Evolutionary conservation across 2,113 vertebrate genomes (phyloP).

Genomic region (Clupea harengus): DNA sequence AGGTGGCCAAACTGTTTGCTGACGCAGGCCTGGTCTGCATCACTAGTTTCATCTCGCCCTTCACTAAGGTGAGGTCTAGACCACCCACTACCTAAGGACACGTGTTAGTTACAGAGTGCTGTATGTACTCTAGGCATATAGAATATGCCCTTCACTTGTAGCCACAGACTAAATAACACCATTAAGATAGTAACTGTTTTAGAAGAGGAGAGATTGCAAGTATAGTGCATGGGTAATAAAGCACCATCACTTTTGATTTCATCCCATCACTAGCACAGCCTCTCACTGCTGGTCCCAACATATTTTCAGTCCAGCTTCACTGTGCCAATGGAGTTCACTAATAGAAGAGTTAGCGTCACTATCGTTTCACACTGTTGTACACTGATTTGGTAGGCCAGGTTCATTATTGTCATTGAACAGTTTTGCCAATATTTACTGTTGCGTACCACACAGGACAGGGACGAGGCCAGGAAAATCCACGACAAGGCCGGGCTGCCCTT

Average conservation of each 20-base stretch:
- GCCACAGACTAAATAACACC: not conserved
- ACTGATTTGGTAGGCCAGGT: not conserved
- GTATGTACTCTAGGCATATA: not conserved
- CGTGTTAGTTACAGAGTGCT: not conserved
- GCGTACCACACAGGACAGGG: conserved; percentile 78
- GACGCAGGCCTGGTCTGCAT: conserved; percentile 94
- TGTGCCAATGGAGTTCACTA: not conserved
- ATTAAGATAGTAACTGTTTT: too few species aligned
- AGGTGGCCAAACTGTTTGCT: conserved; percentile 92
- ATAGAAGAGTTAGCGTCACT: not conserved
- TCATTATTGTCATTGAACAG: not conserved
- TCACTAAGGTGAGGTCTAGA: conserved; percentile 76
- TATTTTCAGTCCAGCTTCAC: not conserved
- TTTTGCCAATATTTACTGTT: not conserved
- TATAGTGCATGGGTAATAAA: too few species aligned
- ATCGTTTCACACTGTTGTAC: not conserved
- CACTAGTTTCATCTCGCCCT: conserved; percentile 97
- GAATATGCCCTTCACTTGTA: not conserved
- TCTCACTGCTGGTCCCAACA: not conserved
- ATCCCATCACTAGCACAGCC: not conserved
- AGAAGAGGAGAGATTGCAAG: too few species aligned
- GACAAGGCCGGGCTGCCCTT: conserved; percentile 82
- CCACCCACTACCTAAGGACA: not conserved
- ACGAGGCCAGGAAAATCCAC: conserved; percentile 84
- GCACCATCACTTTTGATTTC: too few species aligned